These are phyloP conservation scores for Scaptomyza hsui DNA, from an alignment of 1,140 invertebrate genomes.

Conservation along the genomic window DNA sequence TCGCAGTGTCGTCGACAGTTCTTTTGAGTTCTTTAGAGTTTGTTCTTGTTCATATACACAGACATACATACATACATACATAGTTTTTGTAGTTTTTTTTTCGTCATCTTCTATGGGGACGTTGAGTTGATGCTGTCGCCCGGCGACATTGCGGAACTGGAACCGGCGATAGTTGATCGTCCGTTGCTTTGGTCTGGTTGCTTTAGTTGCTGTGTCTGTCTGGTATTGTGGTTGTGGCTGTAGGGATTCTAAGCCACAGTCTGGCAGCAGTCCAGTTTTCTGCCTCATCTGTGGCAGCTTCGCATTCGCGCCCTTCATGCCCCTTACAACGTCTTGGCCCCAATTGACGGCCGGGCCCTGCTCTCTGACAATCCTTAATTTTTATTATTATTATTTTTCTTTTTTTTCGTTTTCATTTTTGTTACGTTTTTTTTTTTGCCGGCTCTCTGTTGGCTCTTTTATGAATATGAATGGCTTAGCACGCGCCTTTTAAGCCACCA, in stretches of 20 bases:
- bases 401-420: slow-evolving; percentile 40
- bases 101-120: slow-evolving; percentile 32
- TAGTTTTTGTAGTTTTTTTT: slow-evolving; percentile 82
- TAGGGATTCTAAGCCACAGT: slow-evolving; percentile 39
- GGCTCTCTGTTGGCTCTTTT: slow-evolving; percentile 64
- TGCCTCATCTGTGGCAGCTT: slow-evolving; percentile 36
- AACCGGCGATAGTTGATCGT: slow-evolving; percentile 73
- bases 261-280: slow-evolving; percentile 54
- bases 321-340: neutral
- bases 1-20: neutral
- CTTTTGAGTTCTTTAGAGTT: neutral
- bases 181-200: slow-evolving; percentile 26
- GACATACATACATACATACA: neutral
- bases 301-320: slow-evolving; percentile 24
- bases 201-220: slow-evolving; percentile 14
- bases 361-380: slow-evolving; percentile 60
- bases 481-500: slow-evolving; percentile 82
- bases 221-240: slow-evolving; percentile 23
- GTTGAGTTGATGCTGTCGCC: slow-evolving; percentile 71
- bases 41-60: neutral
- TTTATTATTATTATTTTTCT: slow-evolving; percentile 51
- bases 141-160: slow-evolving; percentile 79
- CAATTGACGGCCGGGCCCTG: slow-evolving; percentile 18
- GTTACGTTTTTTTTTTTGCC: slow-evolving; percentile 35
- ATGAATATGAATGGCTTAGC: slow-evolving; percentile 83